A percentile compares a stretch with the other conserved stretches of the same genome.
Conservation (phyloP, 2,888 invertebrate genomes). For the Diarsia rubi region DNA sequence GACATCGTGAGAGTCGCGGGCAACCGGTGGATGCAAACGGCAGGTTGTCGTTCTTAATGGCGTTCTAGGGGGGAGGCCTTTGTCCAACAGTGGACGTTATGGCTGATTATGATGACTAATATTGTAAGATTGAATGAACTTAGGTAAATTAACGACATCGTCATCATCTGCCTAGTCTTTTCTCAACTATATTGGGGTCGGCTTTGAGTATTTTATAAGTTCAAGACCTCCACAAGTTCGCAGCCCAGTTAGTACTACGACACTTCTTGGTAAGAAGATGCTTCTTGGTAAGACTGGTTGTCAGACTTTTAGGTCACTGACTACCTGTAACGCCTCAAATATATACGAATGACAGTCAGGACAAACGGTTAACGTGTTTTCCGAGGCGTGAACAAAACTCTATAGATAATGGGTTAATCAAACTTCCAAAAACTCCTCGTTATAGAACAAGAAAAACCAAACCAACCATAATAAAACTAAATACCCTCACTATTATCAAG, state of each 20-base stretch:
- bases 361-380: not conserved
- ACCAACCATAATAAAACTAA: not conserved
- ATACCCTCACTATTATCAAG: slow-evolving; percentile 22
- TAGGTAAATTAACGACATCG: no score
- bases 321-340: not conserved
- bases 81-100: no score
- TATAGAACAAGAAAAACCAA: not conserved
- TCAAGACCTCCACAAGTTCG: not conserved
- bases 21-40: no score
- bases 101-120: no score
- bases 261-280: not conserved
- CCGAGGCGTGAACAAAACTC: not conserved
- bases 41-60: no score
- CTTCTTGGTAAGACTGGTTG: not conserved
- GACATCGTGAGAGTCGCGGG: no score
- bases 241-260: not conserved
- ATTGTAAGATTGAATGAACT: no score
- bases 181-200: no score
- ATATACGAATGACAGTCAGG: not conserved
- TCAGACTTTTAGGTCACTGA: not conserved
- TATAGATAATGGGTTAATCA: not conserved
- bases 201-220: no score
- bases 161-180: no score
- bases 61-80: no score
- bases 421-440: not conserved